Percentiles rank a stretch among this genome's conserved stretches.
phyloP scores from a whole-genome alignment of 2,113 vertebrate genomes.

The Peromyscus californicus region DNA sequence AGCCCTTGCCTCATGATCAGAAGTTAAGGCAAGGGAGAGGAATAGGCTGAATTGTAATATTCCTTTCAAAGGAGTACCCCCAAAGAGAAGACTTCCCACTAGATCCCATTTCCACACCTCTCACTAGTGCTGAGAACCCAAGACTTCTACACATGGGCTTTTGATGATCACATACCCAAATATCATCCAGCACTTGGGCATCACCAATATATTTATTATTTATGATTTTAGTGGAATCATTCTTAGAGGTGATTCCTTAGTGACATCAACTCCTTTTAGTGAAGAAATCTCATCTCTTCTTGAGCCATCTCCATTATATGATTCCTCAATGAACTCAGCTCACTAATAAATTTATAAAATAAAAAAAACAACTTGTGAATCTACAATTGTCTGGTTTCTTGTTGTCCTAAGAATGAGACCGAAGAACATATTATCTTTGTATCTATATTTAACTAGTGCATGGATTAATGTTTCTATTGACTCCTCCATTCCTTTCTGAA shows the following conservation, averaged over 20 bases:
- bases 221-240: background rate
- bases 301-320: background rate
- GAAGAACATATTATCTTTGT: constrained; percentile 28
- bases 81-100: no score
- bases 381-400: background rate
- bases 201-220: background rate
- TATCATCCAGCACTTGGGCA: no score
- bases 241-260: background rate
- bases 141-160: background rate
- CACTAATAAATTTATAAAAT: background rate
- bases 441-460: background rate
- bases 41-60: background rate
- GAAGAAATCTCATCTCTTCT: background rate
- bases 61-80: background rate
- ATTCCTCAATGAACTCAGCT: background rate
- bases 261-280: background rate
- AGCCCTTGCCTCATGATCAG: no score
- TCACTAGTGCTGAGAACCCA: background rate
- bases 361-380: background rate
- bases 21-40: background rate
- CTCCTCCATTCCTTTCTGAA: background rate
- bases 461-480: constrained; percentile 18
- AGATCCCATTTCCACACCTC: no score
- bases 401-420: background rate
- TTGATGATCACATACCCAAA: background rate